Evolutionary conservation across 2,113 vertebrate species (phyloP), one percentile per base, ranked within the genome.

Genomic region (Laticauda colubrina): DNA sequence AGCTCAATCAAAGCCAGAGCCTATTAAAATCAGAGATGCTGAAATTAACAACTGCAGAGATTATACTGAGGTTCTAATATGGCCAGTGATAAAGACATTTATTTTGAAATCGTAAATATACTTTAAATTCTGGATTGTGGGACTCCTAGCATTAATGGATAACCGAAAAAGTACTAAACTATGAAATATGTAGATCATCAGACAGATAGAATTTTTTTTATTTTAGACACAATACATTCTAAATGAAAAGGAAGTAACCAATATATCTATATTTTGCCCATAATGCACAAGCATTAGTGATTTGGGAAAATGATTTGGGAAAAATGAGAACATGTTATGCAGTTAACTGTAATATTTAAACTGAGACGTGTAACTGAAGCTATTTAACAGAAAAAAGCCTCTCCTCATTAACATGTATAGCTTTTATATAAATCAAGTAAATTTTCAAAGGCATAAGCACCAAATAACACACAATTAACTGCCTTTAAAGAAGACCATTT

Each of bases 1-100:
- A 99, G 97, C 96, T 99, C 99, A 61, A 99, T 99, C 97, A 99
- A 97, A 91, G 99, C 99, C 97, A 99, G 97, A 88, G 99, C 99
- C 99, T 99, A 87, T 51, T 59, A 92, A 93, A 56, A 96, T 3
- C n/a, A 96, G 43, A 91, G 87, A 92, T 48, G 87, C 0, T 90
- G 0, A 88, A 48, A 91, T 81, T 81, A 81, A 54, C 3, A 0
- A 85, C 56, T 43, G 34, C 3, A 88, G 26, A 64, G 48, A 69
- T 90, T 34, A 51, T 21, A 53, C 9, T 55, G 15, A 53, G n/a
- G 24, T n/a, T 88, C 54, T 91, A 14, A 34, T 20, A 89, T 53
- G 45, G 2, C 48, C 23, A 12, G n/a, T 29, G 39, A 39, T 59
- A 56, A 88, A 43, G 26, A 64, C 20, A 59, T 53, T 51, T 91